phyloP scores from a whole-genome alignment of 2,113 vertebrate genomes.

The Manacus vitellinus region DNA sequence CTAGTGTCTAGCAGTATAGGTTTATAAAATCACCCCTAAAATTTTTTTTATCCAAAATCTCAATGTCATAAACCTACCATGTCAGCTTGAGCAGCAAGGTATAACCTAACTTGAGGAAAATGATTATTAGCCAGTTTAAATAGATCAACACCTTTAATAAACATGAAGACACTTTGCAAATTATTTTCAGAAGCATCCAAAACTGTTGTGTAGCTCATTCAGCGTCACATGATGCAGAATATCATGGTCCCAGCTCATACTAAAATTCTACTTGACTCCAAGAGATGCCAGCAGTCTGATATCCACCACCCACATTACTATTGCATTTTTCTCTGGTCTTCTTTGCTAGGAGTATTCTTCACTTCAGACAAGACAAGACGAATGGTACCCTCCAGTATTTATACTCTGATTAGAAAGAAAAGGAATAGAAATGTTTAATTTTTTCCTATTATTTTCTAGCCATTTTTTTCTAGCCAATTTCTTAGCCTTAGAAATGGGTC shows the following conservation, averaged over 20 bases:
- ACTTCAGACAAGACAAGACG: not conserved
- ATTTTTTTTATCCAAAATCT: not conserved
- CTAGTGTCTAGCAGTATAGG: not conserved
- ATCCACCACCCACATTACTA: not conserved
- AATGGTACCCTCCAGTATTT: not conserved
- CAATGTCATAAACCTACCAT: not conserved
- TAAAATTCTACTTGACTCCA: not conserved
- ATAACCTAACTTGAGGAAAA: not conserved
- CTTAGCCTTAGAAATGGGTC: not conserved
- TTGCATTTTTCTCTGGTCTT: not conserved
- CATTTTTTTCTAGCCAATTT: not conserved
- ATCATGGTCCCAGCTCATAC: not conserved
- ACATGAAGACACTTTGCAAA: not conserved
- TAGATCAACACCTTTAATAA: not conserved
- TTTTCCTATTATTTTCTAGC: not conserved
- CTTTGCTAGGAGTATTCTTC: not conserved
- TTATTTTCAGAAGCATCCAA: not conserved
- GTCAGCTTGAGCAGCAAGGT: not conserved
- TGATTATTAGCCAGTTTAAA: not conserved
- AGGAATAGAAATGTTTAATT: not conserved
- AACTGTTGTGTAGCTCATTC: not conserved
- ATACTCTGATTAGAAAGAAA: not conserved
- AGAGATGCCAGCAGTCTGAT: fast-evolving
- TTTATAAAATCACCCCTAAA: not conserved
- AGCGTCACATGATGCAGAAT: not conserved